A percentile compares a stretch with the other conserved stretches of the same genome.
These are phyloP conservation scores for Timema podura DNA, from an alignment of 2,888 invertebrate genomes.

Conservation along the genomic window DNA sequence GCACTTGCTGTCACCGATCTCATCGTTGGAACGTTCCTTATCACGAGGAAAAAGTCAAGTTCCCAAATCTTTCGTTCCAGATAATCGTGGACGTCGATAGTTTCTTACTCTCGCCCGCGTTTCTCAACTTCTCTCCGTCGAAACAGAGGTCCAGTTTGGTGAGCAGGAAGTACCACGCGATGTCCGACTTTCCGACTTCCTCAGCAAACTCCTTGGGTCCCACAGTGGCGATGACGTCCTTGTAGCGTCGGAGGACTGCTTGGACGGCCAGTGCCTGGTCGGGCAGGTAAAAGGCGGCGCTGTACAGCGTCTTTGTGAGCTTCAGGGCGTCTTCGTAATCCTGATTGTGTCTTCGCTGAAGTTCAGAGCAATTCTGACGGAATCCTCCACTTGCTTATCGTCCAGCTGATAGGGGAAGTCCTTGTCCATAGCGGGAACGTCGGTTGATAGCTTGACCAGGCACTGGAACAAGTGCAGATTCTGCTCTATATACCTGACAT, in stretches of 20 bases:
- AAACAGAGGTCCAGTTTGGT: not conserved
- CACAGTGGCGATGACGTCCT: not conserved
- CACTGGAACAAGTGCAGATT: no score
- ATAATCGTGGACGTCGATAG: not conserved
- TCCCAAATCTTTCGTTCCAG: not conserved
- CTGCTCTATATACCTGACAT: no score
- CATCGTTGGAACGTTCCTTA: not conserved
- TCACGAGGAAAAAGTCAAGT: not conserved
- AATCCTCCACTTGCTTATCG: no score
- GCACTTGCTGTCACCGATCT: not conserved
- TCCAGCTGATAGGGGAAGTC: no score
- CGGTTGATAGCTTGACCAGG: no score
- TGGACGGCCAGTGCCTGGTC: not conserved
- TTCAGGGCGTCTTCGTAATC: not conserved
- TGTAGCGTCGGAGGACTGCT: not conserved
- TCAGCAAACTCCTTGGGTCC: not conserved
- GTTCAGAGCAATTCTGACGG: not conserved
- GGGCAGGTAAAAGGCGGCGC: not conserved
- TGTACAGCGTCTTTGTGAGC: not conserved
- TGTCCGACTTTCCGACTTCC: not conserved
- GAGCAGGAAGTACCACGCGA: not conserved
- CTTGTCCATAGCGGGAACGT: no score
- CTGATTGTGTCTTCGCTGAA: not conserved
- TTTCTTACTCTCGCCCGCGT: not conserved
- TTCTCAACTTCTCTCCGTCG: not conserved